Percentiles rank a stretch among this genome's conserved stretches.
These are phyloP conservation scores for Habroteleia sp. DNA, from an alignment of 2,888 invertebrate species.

Conservation along the genomic window DNA sequence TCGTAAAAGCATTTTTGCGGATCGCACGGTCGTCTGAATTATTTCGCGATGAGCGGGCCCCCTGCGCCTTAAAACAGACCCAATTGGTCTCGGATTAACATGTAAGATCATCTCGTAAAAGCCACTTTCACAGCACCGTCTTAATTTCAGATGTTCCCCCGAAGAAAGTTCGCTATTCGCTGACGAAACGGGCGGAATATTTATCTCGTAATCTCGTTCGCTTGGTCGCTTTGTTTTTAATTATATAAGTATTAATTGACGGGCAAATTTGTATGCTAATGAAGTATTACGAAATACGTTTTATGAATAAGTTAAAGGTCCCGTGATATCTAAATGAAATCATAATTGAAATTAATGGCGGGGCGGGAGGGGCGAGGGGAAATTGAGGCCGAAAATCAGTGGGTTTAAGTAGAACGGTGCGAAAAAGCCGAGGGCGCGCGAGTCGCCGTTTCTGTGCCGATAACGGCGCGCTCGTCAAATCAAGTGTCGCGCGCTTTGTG, in stretches of 20 bases:
- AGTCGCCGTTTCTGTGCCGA: conserved; percentile 30
- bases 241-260: conserved; percentile 49
- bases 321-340: conserved; percentile 51
- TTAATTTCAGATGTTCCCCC: conserved; percentile 23
- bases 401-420: conserved; percentile 42
- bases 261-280: conserved; percentile 55
- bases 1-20: conserved; percentile 30
- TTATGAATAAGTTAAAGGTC: conserved; percentile 47
- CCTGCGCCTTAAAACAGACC: conserved; percentile 7
- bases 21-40: not conserved
- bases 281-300: conserved; percentile 39
- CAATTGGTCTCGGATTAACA: conserved; percentile 14
- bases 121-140: conserved; percentile 19
- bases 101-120: conserved; percentile 15
- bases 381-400: conserved; percentile 44
- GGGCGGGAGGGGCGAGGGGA: not conserved
- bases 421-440: conserved; percentile 31
- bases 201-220: not conserved
- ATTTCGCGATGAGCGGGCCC: not conserved
- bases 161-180: conserved; percentile 29
- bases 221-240: conserved; percentile 30
- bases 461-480: conserved; percentile 31
- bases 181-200: conserved; percentile 7
- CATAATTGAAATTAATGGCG: conserved; percentile 50
- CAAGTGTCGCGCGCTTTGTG: conserved; percentile 9